phyloP scores from a whole-genome alignment of 2,888 invertebrate species.

The Asteroscopus sphinx region DNA sequence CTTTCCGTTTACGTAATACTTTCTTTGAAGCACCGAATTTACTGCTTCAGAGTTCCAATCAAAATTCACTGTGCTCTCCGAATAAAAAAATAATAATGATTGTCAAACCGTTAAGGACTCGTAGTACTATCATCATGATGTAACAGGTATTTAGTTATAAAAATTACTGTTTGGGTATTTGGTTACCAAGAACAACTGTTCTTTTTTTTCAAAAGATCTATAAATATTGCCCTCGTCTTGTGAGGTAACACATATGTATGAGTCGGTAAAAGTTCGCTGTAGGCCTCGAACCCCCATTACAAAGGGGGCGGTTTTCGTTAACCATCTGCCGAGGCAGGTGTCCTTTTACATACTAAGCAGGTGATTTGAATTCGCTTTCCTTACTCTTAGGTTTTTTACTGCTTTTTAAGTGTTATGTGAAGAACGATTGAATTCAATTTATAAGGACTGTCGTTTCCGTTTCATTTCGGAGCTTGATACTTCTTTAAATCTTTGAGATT shows the following conservation, averaged over 20 bases:
- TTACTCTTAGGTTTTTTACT: constrained; percentile 53
- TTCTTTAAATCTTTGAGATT: constrained; percentile 16
- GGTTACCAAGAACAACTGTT: constrained; percentile 1
- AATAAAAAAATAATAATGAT: constrained; percentile 24
- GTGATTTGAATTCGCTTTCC: constrained; percentile 83
- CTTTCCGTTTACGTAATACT: constrained; percentile 69
- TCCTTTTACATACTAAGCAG: constrained; percentile 85
- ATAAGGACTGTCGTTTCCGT: constrained; percentile 42
- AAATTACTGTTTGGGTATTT: constrained; percentile 1
- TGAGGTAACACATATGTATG: constrained; percentile 12
- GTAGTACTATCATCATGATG: constrained; percentile 36
- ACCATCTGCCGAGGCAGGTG: constrained; percentile 87
- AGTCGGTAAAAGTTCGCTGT: constrained; percentile 32
- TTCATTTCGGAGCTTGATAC: constrained; percentile 11
- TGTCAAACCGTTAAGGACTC: constrained; percentile 5
- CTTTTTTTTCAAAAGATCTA: constrained; percentile 26
- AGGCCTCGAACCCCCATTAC: constrained; percentile 64
- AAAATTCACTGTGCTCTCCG: constrained; percentile 6
- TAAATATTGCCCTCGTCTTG: constrained; percentile 7
- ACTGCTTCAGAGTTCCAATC: constrained; percentile 30
- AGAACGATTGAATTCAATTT: constrained; percentile 45
- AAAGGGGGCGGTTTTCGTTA: constrained; percentile 70
- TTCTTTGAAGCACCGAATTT: constrained; percentile 48
- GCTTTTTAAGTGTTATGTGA: constrained; percentile 51
- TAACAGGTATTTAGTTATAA: constrained; percentile 17